These are phyloP conservation scores for Calephelis perditalis DNA, from an alignment of 2,888 invertebrate genomes.

Conservation along the genomic window DNA sequence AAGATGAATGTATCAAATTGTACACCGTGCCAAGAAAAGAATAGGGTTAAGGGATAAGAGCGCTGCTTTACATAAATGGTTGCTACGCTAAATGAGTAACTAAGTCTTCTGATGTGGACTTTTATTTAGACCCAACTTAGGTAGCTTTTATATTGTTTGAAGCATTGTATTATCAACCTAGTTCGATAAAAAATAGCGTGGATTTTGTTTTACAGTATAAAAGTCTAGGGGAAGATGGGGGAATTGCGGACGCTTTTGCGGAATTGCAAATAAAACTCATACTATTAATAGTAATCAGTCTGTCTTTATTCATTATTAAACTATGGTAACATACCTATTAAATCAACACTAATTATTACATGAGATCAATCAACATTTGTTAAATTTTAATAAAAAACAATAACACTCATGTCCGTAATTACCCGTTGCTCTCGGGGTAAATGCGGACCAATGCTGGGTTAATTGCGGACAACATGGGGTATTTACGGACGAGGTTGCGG, in stretches of 20 bases:
- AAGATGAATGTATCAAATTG: no score
- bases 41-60: no score
- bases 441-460: conserved; percentile 19
- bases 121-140: no score
- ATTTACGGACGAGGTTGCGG: conserved; percentile 21
- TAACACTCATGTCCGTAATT: conserved; percentile 14
- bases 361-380: conserved; percentile 1
- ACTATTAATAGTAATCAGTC: conserved; percentile 5
- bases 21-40: no score
- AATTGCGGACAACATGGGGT: conserved; percentile 23
- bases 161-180: no score
- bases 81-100: no score
- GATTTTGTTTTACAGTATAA: no score
- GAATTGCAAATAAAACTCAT: conserved; percentile 1
- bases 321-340: not conserved
- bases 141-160: no score
- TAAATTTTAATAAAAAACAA: conserved; percentile 5
- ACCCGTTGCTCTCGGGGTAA: conserved; percentile 14
- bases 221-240: no score
- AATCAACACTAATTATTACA: not conserved
- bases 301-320: conserved; percentile 5
- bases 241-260: not conserved
- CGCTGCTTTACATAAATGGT: no score
- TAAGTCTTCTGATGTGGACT: no score
- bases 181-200: no score